These are phyloP conservation scores for Idaea biselata DNA, from an alignment of 2,888 invertebrate species.

Conservation along the genomic window DNA sequence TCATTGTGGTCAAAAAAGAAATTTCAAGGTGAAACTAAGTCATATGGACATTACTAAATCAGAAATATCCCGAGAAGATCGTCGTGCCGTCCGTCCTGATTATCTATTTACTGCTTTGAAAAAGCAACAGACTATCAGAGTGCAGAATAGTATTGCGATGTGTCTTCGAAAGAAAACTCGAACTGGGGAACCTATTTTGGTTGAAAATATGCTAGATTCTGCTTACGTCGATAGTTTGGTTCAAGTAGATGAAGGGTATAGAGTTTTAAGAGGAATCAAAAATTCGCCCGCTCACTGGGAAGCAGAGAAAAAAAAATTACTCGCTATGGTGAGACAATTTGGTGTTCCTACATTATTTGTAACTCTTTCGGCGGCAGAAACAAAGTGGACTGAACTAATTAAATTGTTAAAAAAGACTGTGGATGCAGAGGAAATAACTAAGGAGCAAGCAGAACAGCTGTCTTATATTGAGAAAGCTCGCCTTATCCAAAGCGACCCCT, in stretches of 20 bases:
- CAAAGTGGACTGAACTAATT: too few relatives aligned
- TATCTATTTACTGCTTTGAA: slow-evolving; percentile 23
- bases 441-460: too few relatives aligned
- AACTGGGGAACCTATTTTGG: slow-evolving; percentile 20
- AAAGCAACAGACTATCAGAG: slow-evolving; percentile 21
- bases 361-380: too few relatives aligned
- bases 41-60: slow-evolving; percentile 20
- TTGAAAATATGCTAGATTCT: slow-evolving; percentile 14
- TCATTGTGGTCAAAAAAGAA: slow-evolving; percentile 19
- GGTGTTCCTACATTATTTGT: too few relatives aligned
- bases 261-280: slow-evolving; percentile 21
- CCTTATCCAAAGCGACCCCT: too few relatives aligned
- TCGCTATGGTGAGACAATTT: slow-evolving; percentile 2
- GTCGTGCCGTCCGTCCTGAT: slow-evolving; percentile 27
- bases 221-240: slow-evolving; percentile 22
- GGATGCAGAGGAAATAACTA: too few relatives aligned
- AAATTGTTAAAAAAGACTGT: too few relatives aligned
- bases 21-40: slow-evolving; percentile 24
- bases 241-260: slow-evolving; percentile 13
- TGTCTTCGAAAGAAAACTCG: slow-evolving; percentile 29
- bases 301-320: slow-evolving; percentile 25
- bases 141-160: slow-evolving; percentile 16
- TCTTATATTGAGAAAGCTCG: too few relatives aligned
- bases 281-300: slow-evolving; percentile 33
- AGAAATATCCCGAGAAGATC: slow-evolving; percentile 25